phyloP scores from a whole-genome alignment of 2,888 invertebrate species.

The Teinopalpus imperialis region DNA sequence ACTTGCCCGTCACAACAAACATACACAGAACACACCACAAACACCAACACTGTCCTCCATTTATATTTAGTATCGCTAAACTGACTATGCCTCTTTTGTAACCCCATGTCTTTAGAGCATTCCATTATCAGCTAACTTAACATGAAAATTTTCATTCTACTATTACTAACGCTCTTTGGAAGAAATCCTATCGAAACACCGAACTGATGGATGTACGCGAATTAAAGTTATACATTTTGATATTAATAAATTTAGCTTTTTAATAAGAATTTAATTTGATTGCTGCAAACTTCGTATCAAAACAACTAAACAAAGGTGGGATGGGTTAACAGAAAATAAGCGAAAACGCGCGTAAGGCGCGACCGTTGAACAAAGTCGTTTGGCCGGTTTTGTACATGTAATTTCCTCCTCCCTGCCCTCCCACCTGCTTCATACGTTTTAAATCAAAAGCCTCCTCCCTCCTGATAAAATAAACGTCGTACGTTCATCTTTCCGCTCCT shows the following conservation, averaged over 20 bases:
- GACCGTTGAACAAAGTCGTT: constrained; percentile 79
- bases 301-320: constrained; percentile 69
- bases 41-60: constrained; percentile 72
- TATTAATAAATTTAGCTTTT: constrained; percentile 33
- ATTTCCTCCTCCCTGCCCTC: constrained; percentile 53
- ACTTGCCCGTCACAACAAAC: constrained; percentile 65
- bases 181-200: constrained; percentile 54
- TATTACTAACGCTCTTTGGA: constrained; percentile 53
- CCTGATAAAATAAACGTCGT: constrained; percentile 30
- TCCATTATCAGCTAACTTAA: constrained; percentile 62
- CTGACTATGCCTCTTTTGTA: constrained; percentile 76
- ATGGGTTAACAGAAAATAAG: constrained; percentile 61
- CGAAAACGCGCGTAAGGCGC: constrained; percentile 66
- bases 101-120: constrained; percentile 69
- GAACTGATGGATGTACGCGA: constrained; percentile 45
- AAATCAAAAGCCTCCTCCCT: constrained; percentile 59
- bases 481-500: constrained; percentile 31
- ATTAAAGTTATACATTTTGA: constrained; percentile 25
- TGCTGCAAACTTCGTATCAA: constrained; percentile 26
- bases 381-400: constrained; percentile 65
- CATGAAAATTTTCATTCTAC: constrained; percentile 69
- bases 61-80: constrained; percentile 79
- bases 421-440: constrained; percentile 42
- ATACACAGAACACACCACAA: constrained; percentile 49
- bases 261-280: constrained; percentile 25